Evolutionary conservation across 2,797 vertebrate species (phyloP).

Genomic region (Masticophis lateralis): DNA sequence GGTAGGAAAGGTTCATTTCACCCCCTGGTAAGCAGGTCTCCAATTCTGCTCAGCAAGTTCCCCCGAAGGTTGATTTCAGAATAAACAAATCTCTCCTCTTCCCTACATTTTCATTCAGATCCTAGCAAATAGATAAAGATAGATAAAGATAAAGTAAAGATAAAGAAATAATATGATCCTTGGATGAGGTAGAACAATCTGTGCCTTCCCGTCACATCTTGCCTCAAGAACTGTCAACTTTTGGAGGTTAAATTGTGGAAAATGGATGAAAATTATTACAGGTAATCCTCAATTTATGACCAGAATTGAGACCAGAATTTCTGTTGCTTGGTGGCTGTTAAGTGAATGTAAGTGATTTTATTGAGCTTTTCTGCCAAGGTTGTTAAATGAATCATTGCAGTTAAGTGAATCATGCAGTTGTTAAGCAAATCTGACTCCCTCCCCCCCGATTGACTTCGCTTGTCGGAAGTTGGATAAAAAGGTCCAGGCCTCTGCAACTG

Average conservation of each 20-base stretch:
- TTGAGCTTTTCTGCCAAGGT: neutral
- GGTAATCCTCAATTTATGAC: neutral
- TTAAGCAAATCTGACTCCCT: neutral
- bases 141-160: too few relatives aligned
- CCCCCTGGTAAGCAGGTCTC: neutral
- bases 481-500: neutral
- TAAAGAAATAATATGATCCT: neutral
- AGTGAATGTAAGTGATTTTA: neutral
- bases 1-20: too few relatives aligned
- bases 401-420: neutral
- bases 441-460: neutral
- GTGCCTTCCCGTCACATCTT: neutral
- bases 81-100: neutral
- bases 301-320: neutral
- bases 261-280: neutral
- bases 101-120: neutral
- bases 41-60: neutral
- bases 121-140: neutral
- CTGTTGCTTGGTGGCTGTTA: neutral
- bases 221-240: neutral
- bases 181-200: neutral
- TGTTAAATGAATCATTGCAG: neutral
- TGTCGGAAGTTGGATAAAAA: neutral
- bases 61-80: neutral
- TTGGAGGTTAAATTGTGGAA: neutral